Evolutionary conservation across 2,888 invertebrate species (phyloP), one percentile per base, ranked within the genome.

Genomic region (Coenonympha arcania): DNA sequence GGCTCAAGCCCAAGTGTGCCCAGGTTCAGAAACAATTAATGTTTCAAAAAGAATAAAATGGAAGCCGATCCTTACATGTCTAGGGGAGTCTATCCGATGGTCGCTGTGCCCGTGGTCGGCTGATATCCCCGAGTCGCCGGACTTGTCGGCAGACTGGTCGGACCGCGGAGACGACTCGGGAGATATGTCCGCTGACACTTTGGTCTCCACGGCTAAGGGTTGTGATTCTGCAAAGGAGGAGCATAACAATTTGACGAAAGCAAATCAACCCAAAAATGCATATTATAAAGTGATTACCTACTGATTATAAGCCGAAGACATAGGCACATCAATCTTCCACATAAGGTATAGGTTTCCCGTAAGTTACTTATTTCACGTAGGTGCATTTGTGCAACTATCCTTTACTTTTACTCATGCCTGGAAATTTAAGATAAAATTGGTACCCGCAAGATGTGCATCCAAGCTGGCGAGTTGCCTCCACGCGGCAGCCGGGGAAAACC

Each of bases 91-190:
- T 53, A 87, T 87, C 65, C 85, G 66, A 15, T 78, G 76, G 37
- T 86, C 86, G 39, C 82, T 83, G 50, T 80, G 71, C 0, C 75
- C 81, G 50, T 85, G 82, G 55, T 94, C 94, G 0, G 93, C 94
- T 0, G 93, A 94, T 60, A 94, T 94, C 0, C 94, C 94, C 0
- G 93, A 94, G 75, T 95, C 94, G 0, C 93, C 94, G 1, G 93
- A 93, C 71, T 93, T 93, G 65, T 93, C 93, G 54, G 78, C 83
- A 2, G 84, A 84, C 59, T 81, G 79, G 3, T 83, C 84, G 62
- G 89, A 69, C 66, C 90, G 56, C 41, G 81, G 79, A 30, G 87
- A 80, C 36, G 76, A 75, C 66, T 77, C 82, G 20, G 78, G 75
- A 22, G 77, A 69, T 75, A 85, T 70, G 48, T 78, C 64, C 62